Evolutionary conservation across 2,888 invertebrate genomes (phyloP).

Genomic region (Lysandra coridon): DNA sequence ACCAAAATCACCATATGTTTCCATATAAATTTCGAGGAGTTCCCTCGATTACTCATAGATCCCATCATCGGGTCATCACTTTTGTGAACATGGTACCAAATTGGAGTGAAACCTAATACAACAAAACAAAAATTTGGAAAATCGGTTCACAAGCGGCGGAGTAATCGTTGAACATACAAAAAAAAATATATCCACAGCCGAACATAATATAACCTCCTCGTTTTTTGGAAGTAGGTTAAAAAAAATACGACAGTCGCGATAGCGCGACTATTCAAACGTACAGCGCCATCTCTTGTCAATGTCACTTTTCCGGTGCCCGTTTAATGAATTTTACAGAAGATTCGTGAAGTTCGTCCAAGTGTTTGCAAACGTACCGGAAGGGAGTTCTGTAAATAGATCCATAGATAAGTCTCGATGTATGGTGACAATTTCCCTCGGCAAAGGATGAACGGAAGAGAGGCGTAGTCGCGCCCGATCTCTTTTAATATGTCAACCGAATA

Average conservation of each 20-base stretch:
- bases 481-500: slow-evolving; percentile 53
- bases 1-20: no score
- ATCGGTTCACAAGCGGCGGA: no score
- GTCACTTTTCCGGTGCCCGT: neutral
- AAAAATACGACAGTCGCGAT: neutral
- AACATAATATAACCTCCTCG: no score
- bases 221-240: no score
- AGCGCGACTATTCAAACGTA: neutral
- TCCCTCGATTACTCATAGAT: no score
- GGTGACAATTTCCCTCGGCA: slow-evolving; percentile 67
- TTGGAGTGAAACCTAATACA: no score
- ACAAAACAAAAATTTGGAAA: no score
- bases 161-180: no score
- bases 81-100: no score
- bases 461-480: slow-evolving; percentile 56
- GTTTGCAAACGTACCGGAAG: slow-evolving; percentile 29
- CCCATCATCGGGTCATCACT: no score
- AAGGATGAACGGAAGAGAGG: slow-evolving; percentile 63
- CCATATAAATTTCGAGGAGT: no score
- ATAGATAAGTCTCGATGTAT: slow-evolving; percentile 71
- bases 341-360: neutral
- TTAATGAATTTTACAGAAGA: neutral
- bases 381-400: slow-evolving; percentile 63
- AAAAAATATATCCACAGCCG: no score
- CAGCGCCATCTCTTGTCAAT: neutral